Evolutionary conservation across 2,888 invertebrate species (phyloP).

Genomic region (Folsomia manolachei): DNA sequence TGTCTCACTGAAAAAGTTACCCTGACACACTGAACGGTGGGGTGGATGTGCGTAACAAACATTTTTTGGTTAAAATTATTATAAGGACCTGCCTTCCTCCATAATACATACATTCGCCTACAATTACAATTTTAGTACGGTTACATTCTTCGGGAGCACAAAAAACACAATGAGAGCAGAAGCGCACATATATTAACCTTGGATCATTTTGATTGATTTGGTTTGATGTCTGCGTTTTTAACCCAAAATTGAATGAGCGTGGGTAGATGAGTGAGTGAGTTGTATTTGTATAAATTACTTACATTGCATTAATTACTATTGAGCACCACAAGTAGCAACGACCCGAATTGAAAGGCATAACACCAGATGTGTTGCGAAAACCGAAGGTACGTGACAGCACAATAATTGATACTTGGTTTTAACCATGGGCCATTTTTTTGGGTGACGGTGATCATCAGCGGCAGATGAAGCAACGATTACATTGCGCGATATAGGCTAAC

Average conservation of each 20-base stretch:
- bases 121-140: neutral
- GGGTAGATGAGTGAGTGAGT: no score
- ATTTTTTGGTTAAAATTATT: neutral
- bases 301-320: neutral
- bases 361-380: neutral
- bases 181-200: neutral
- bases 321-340: neutral
- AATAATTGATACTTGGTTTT: neutral
- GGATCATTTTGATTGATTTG: no score
- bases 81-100: no score
- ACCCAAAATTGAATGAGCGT: no score
- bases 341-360: neutral
- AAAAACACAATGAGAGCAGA: neutral
- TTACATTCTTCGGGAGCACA: neutral
- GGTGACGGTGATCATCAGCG: no score
- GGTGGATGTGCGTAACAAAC: neutral
- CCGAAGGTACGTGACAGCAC: neutral
- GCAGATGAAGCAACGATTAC: no score
- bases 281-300: neutral
- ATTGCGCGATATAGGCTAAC: no score
- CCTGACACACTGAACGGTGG: neutral
- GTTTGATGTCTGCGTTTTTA: no score
- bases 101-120: no score
- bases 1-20: neutral
- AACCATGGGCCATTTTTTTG: neutral